Evolutionary conservation across 2,888 invertebrate species (phyloP).

Genomic region (Nasonovia ribisnigri): DNA sequence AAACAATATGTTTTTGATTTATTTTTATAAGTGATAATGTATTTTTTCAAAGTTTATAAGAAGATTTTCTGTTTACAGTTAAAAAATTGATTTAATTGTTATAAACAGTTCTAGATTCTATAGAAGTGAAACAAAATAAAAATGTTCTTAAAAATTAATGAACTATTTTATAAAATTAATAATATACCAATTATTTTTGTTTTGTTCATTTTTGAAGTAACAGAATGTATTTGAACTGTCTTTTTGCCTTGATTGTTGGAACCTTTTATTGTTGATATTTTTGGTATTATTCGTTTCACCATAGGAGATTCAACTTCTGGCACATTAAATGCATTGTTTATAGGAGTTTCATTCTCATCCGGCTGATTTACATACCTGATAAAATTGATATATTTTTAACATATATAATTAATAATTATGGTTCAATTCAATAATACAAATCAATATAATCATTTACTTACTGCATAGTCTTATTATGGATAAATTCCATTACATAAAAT

Average conservation of each 20-base stretch:
- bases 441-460: conserved; percentile 27
- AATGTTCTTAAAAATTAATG: not conserved
- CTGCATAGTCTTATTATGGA: conserved; percentile 51
- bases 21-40: not conserved
- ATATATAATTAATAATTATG: not conserved
- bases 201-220: conserved; percentile 10
- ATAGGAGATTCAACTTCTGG: conserved; percentile 54
- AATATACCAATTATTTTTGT: conserved; percentile 33
- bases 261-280: conserved; percentile 22
- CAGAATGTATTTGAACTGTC: conserved; percentile 48
- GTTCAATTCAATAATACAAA: not conserved
- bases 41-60: not conserved
- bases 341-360: not conserved
- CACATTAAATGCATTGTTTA: conserved; percentile 49
- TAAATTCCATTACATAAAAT: conserved; percentile 45
- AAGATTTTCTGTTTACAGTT: not conserved
- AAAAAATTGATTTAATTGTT: not conserved
- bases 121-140: not conserved
- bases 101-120: not conserved
- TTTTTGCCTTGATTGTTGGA: conserved; percentile 30
- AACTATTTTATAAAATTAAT: not conserved
- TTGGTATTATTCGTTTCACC: conserved; percentile 14
- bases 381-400: not conserved
- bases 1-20: not conserved
- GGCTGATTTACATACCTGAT: conserved; percentile 35